Evolutionary conservation across 2,797 vertebrate species (phyloP), one percentile per base, ranked within the genome.

Genomic region (Eleutherodactylus coqui): DNA sequence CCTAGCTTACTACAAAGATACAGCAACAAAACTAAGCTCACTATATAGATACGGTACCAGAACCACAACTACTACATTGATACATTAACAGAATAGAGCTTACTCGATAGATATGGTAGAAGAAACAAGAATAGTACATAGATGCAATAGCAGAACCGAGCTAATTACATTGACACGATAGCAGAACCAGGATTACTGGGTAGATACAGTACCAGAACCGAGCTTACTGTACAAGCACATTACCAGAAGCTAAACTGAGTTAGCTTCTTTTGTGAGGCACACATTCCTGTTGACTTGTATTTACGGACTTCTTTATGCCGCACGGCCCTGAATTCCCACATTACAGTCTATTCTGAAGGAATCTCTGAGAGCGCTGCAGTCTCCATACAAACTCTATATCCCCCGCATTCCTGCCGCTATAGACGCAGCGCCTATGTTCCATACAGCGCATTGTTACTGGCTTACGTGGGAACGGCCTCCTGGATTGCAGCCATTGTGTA

Each of bases 401-500:
- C 69, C 24, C 69, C 41, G 41, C 41, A 76, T 76, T 29, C 72
- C 72, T 79, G 60, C 78, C 43, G 55, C 7, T 32, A 49, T 80
- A 67, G 67, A 80, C 49, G 32, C 78, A 47, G 11, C 13, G 43
- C 78, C 47, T 19, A 49, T 80, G 78, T 80, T 67, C 27, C 58
- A 34, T 34, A 34, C 38, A 62, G 21, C 36, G 10, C 55, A 60
- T 45, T 14, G 24, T 32, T 49, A 80, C 24, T 79, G 60, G 78
- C 58, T 80, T 32, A 36, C 34, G n/a, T 21, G 77, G 43, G 60
- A 67, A 62, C 16, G 17, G 78, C 45, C 62, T 81, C 45, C n/a
- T 69, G 79, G 79, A 81, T n/a, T 5, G 19, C 7, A 34, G 79
- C 79, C 79, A 81, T 69, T 13, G 19, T 81, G n/a, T 34, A 34